Base-by-base conservation (phyloP, 1,140 invertebrate genomes). In the Macrotrachela quadricornifera region DNA sequence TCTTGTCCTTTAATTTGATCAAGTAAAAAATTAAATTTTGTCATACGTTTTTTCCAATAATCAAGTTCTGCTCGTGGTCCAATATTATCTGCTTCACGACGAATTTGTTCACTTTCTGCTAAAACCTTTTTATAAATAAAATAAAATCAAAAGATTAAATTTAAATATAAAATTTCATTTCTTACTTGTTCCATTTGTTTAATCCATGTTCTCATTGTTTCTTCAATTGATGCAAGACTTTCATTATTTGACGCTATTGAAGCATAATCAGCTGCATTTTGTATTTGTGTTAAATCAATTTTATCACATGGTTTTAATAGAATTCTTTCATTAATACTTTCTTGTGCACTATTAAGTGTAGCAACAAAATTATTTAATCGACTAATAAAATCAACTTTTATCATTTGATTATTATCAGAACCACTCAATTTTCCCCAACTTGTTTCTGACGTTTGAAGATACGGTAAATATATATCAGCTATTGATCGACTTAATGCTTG, bases 51-150 rank as follows among this genome's bases (percentile, higher is more conserved):
- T 71, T 91, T 92, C 87, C 87, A 94, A 67, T 92, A 91, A 62
- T 92, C 86, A n/a, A 92, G 71, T 67, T 94, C 88, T 61, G 90
- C 85, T 62, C 90, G 82, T 1, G 88, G 88, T 4, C 86, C 83
- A 61, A 83, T 83, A 1, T 80, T 79, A 62, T 94, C 86, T 55
- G 83, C 85, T 69, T 94, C 88, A 46, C 81, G 77, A 54, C 87
- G 75, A 55, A 94, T 75, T 67, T 92, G 85, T 58, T 70, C 68
- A 61, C 67, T 68, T 52, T 70, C 66, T 15, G 64, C 64, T 50
- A 70, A 54, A 45, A 67, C 70, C 21, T 30, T 4, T 4, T 30
- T 30, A 30, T 30, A 30, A 4, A 30, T 30, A 8, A 30, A 30
- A 30, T 4, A 30, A 30, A 30, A 30, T 4, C n/a, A 30, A 30